Evolutionary conservation across 2,888 invertebrate genomes (phyloP).

Genomic region (Torymus texanus): DNA sequence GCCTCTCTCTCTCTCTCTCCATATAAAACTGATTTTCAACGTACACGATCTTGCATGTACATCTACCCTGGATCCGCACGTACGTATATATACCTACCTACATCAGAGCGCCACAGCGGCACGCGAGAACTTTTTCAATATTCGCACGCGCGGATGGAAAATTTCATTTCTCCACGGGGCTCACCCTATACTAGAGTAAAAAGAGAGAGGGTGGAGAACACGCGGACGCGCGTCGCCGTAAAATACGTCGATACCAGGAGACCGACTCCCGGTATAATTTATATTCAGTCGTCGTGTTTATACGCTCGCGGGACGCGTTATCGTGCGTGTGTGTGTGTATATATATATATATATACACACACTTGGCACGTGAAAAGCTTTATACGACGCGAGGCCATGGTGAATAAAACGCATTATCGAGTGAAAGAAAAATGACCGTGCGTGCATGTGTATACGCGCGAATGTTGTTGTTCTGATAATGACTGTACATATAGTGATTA

Average conservation of each 20-base stretch:
- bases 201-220: neutral
- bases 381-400: neutral
- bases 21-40: slow-evolving; percentile 5
- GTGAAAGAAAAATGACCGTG: neutral
- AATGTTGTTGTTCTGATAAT: too few relatives aligned
- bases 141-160: slow-evolving; percentile 16
- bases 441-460: slow-evolving; percentile 7
- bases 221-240: neutral
- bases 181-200: neutral
- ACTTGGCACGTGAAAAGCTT: too few relatives aligned
- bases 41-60: too few relatives aligned
- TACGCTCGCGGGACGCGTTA: slow-evolving; percentile 42
- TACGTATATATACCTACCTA: too few relatives aligned
- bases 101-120: too few relatives aligned
- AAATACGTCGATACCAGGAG: slow-evolving; percentile 36
- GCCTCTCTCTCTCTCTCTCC: neutral
- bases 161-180: slow-evolving; percentile 26
- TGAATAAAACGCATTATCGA: slow-evolving; percentile 21
- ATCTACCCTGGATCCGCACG: neutral
- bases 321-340: neutral
- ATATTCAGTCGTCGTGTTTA: slow-evolving; percentile 48
- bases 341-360: too few relatives aligned
- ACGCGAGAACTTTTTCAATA: slow-evolving; percentile 41
- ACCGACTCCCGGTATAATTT: slow-evolving; percentile 27
- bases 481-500: too few relatives aligned